Evolutionary conservation across 2,888 invertebrate genomes (phyloP).

Genomic region (Tricholauxania praeusta): DNA sequence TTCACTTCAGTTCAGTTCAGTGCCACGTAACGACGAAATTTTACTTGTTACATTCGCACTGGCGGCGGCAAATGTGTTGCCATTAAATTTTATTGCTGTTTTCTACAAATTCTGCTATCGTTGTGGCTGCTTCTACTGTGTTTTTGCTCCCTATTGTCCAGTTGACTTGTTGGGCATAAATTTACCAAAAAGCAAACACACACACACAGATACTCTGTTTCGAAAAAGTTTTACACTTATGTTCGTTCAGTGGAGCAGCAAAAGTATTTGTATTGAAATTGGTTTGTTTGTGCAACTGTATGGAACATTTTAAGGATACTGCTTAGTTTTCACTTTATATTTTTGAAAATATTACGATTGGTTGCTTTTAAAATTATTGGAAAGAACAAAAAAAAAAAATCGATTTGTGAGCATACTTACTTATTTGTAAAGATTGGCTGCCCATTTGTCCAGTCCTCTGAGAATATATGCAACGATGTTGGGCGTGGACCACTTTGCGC

Average conservation of each 20-base stretch:
- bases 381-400: not conserved
- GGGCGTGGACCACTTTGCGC: constrained; percentile 76
- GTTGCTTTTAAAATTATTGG: not conserved
- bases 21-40: not conserved
- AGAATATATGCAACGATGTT: constrained; percentile 81
- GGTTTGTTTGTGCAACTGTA: not conserved
- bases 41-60: constrained; percentile 13
- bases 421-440: constrained; percentile 66
- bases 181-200: constrained; percentile 45
- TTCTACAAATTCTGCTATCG: constrained; percentile 41
- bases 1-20: constrained; percentile 13
- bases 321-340: not conserved
- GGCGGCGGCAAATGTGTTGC: constrained; percentile 50
- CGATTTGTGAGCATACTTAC: constrained; percentile 55
- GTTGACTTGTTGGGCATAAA: constrained; percentile 48
- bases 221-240: not conserved
- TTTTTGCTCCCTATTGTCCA: constrained; percentile 43
- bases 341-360: not conserved
- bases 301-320: too few species aligned
- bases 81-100: constrained; percentile 59
- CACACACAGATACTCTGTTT: constrained; percentile 8
- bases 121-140: not conserved
- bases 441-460: constrained; percentile 78
- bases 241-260: not conserved
- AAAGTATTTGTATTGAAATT: constrained; percentile 35